Evolutionary conservation across 1,140 invertebrate genomes (phyloP), one percentile per base, ranked within the genome.

Genomic region (Drosophila rhopaloa): DNA sequence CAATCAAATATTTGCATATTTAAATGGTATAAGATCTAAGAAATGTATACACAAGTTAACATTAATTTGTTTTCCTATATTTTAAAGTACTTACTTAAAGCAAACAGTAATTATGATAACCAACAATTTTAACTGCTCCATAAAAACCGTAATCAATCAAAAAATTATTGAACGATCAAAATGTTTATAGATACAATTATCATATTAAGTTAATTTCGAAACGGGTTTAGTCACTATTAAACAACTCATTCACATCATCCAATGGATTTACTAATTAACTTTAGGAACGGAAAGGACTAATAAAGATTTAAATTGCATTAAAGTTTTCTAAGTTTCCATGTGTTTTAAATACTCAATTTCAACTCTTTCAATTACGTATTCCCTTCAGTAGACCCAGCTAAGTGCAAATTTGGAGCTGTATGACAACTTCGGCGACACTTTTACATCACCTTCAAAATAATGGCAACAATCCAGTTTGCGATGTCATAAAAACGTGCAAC

Each of bases 401-500:
- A 37, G 24, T 68, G 51, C 19, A 54, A 66, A 44, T 37, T 48
- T 7, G 14, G 44, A 71, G 41, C 9, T 32, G 63, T 70, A 5
- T 5, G 66, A 66, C 66, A 66, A n/a, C 47, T 37, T 32, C 43
- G 32, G 43, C 46, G 66, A 72, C 68, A 72, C 66, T 58, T 76
- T 77, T 58, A 60, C 50, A 55, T 66, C 41, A 61, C 38, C 47
- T 58, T 19, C 46, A 6, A 70, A 73, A 48, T 55, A 59, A 55
- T 59, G 48, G 40, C 32, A 35, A 55, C 53, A 71, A 57, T 46
- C 47, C 63, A 81, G 74, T 65, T 77, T 81, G 46, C 58, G 53
- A 50, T 76, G 79, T 81, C 72, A 75, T 55, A 58, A 61, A 66
- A 79, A 78, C 72, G 60, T 82, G 73, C 73, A 48, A 73, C 43